A percentile compares a stretch with the other conserved stretches of the same genome.
Conservation (phyloP, 2,113 vertebrate species). For the Condylura cristata region DNA sequence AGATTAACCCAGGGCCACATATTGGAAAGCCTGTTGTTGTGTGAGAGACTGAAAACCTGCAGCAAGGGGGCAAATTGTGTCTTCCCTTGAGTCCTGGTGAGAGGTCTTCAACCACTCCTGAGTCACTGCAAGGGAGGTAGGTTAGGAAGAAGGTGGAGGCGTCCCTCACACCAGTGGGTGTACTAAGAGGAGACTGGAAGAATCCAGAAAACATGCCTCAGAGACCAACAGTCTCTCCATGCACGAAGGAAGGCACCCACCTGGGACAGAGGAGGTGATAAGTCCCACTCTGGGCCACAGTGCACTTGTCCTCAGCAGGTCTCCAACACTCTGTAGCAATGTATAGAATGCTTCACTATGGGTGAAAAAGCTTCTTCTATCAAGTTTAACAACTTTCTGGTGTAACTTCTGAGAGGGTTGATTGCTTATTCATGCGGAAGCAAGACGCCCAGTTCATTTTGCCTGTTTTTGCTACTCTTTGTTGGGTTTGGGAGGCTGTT, state of each 20-base stretch:
- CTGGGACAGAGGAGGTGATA: not conserved
- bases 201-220: not conserved
- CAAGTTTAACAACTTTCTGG: conserved; percentile 93
- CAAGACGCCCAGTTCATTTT: conserved; percentile 92
- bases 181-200: not conserved
- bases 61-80: not conserved
- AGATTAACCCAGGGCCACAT: not conserved
- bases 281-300: not conserved
- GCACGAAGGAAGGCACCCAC: conserved; percentile 11
- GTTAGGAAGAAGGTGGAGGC: not conserved
- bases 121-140: not conserved
- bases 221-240: not conserved
- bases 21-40: conserved; percentile 12
- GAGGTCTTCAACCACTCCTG: not conserved
- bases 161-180: not conserved
- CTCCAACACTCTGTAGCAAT: conserved; percentile 71
- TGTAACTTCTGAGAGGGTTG: conserved; percentile 92
- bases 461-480: conserved; percentile 92
- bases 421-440: conserved; percentile 99
- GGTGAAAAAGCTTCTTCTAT: conserved; percentile 88
- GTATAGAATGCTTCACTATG: conserved; percentile 55
- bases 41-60: not conserved
- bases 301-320: conserved; percentile 54
- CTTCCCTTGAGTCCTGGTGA: not conserved
- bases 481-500: conserved; percentile 92